These are phyloP conservation scores for Labeo calbasu DNA, from an alignment of 2,797 vertebrate genomes.

Conservation along the genomic window DNA sequence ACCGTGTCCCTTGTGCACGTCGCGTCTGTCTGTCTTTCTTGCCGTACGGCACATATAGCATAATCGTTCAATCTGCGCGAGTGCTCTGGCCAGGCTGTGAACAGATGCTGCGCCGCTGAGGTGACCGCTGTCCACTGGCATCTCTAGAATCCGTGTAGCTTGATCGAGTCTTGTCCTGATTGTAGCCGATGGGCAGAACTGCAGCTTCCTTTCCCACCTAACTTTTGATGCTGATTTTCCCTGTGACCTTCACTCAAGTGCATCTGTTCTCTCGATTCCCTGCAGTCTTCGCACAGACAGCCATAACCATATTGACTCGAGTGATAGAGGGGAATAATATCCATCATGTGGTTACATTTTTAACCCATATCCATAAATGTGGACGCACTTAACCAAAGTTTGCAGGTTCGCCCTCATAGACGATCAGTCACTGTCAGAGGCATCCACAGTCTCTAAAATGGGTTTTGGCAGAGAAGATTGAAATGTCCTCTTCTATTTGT, in stretches of 20 bases:
- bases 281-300: conserved; percentile 19
- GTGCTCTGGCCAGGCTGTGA: conserved; percentile 1
- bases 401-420: conserved; percentile 23
- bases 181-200: conserved; percentile 46
- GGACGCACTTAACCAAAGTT: conserved; percentile 50
- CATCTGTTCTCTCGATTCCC: conserved; percentile 24
- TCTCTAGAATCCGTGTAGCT: conserved; percentile 45
- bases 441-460: conserved; percentile 52
- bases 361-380: conserved; percentile 50
- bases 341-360: conserved; percentile 46
- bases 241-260: conserved; percentile 50
- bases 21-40: neutral
- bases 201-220: conserved; percentile 4
- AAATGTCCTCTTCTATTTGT: conserved; percentile 65
- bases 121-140: conserved; percentile 47
- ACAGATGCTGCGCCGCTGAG: conserved; percentile 51
- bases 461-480: conserved; percentile 61
- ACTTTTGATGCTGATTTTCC: conserved; percentile 29
- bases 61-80: conserved; percentile 5
- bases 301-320: conserved; percentile 45
- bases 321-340: conserved; percentile 37
- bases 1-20: conserved; percentile 12
- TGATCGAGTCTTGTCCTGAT: conserved; percentile 58
- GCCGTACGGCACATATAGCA: neutral
- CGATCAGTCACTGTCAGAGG: conserved; percentile 63